Evolutionary conservation across 1,140 invertebrate genomes (phyloP).

Genomic region (Bombyx mori): DNA sequence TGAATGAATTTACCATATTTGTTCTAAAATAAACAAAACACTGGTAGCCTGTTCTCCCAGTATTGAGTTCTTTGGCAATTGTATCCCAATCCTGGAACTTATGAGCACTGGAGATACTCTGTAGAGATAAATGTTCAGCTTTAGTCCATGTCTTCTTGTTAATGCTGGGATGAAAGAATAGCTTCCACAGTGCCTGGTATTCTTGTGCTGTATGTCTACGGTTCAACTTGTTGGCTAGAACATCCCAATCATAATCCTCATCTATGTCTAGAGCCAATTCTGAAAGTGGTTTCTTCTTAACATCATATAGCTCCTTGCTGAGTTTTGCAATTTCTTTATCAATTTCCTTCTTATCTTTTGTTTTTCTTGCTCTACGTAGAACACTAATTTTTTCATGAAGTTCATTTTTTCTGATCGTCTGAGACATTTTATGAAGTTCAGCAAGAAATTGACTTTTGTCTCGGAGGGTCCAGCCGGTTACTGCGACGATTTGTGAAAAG

Average conservation of each 20-base stretch:
- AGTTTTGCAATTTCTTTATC: slow-evolving; percentile 27
- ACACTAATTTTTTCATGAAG: slow-evolving; percentile 30
- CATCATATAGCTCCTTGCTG: slow-evolving; percentile 22
- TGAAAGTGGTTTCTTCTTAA: slow-evolving; percentile 30
- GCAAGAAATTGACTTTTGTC: slow-evolving; percentile 43
- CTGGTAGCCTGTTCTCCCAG: slow-evolving; percentile 75
- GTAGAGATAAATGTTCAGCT: slow-evolving; percentile 71
- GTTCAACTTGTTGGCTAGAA: slow-evolving; percentile 37
- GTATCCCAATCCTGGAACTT: slow-evolving; percentile 75
- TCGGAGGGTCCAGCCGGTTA: slow-evolving; percentile 49
- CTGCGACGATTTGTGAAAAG: slow-evolving; percentile 31
- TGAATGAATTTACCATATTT: slow-evolving; percentile 49
- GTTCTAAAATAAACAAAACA: slow-evolving; percentile 77
- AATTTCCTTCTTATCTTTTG: slow-evolving; percentile 18
- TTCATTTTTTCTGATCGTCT: slow-evolving; percentile 29
- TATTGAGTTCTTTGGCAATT: slow-evolving; percentile 73
- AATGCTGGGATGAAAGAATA: slow-evolving; percentile 76
- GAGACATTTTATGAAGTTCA: slow-evolving; percentile 36
- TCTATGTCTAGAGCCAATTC: slow-evolving; percentile 41
- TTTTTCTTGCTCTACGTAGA: slow-evolving; percentile 26
- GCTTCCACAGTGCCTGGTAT: slow-evolving; percentile 74
- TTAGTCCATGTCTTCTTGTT: slow-evolving; percentile 75
- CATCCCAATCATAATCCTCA: slow-evolving; percentile 58
- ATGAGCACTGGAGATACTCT: slow-evolving; percentile 58
- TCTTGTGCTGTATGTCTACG: slow-evolving; percentile 43